Evolutionary conservation across 1,140 invertebrate species (phyloP), one percentile per base, ranked within the genome.

Genomic region (Pomacea maculata): DNA sequence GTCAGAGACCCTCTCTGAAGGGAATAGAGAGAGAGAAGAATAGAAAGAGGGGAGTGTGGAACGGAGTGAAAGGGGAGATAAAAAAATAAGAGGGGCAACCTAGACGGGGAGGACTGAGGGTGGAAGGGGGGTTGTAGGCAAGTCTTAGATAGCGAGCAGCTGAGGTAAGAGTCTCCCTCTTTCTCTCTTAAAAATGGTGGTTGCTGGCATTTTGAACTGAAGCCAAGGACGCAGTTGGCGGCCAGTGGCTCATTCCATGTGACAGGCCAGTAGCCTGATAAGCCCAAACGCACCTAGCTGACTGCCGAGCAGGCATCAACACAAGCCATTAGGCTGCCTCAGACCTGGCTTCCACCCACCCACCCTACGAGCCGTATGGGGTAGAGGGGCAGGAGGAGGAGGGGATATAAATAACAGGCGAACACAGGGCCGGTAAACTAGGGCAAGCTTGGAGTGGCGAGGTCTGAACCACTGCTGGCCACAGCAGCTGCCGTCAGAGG

Each of bases 261-360:
- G 74, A 75, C 74, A 75, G 54, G 74, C 34, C 74, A 75, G 74
- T 75, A 63, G 73, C 45, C 73, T 54, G 73, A 75, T 75, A 75
- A 75, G 61, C 54, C 74, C 34, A 8, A n/a, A 63, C 61, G 74
- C 74, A 75, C 74, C 61, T 75, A 63, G 54, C 74, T 75, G 74
- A 54, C 74, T 75, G 29, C 19, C 34, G 25, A 34, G 54, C 74
- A 55, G 67, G n/a, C 57, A 61, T 61, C 67, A 70, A 34, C 67
- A 34, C 21, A 70, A n/a, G 21, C 67, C 67, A 70, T 70, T 70
- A 70, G 67, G 67, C 29, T 12, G 57, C 57, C 57, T 61, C 57
- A 17, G 57, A 61, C 57, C 57, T 61, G 11, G 57, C 15, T 17
- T 61, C 57, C 57, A 11, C 57, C 57, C 57, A 11, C 57, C 57